Evolutionary conservation across 2,888 invertebrate genomes (phyloP).

Genomic region (Apantesis nais): DNA sequence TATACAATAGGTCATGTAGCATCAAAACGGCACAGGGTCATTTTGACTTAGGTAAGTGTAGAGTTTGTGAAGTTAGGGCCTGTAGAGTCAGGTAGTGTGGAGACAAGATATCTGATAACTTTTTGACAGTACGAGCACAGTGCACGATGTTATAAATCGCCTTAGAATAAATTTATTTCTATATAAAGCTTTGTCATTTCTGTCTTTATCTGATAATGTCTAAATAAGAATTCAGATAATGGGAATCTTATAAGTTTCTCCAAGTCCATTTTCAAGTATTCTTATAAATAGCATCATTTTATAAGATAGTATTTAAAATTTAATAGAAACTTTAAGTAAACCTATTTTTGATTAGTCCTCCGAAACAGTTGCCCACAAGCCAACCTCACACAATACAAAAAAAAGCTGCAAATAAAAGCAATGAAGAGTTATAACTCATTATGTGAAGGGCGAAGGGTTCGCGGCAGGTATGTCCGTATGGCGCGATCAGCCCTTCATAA

Average conservation of each 20-base stretch:
- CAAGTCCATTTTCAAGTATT: neutral
- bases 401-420: slow-evolving; percentile 66
- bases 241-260: neutral
- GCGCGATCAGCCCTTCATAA: slow-evolving; percentile 81
- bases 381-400: slow-evolving; percentile 36
- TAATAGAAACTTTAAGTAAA: slow-evolving; percentile 2
- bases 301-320: neutral
- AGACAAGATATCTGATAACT: too few relatives aligned
- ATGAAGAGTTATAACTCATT: slow-evolving; percentile 72
- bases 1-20: too few relatives aligned
- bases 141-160: too few relatives aligned
- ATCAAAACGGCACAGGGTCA: too few relatives aligned
- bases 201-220: neutral
- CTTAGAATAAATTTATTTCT: neutral
- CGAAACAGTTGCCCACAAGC: slow-evolving; percentile 39
- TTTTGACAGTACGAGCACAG: too few relatives aligned
- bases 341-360: slow-evolving; percentile 35
- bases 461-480: slow-evolving; percentile 83
- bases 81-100: too few relatives aligned
- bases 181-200: neutral
- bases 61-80: too few relatives aligned
- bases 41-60: too few relatives aligned
- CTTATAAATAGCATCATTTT: too few relatives aligned
- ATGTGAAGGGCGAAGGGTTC: slow-evolving; percentile 73
- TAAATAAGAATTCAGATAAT: neutral